Conservation (phyloP, 2,113 vertebrate species). For the Bagarius yarrelli region DNA sequence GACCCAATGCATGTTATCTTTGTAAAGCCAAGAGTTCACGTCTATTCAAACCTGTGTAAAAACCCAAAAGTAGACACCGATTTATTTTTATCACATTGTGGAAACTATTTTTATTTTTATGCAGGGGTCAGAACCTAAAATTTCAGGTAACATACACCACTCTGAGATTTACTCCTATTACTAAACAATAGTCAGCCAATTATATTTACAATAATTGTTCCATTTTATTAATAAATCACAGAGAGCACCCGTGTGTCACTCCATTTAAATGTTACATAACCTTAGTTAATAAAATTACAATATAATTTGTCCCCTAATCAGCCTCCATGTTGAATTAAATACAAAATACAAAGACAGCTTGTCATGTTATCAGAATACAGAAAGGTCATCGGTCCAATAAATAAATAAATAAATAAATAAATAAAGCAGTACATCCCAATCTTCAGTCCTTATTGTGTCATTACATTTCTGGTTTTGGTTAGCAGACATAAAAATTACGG, state of each 20-base stretch:
- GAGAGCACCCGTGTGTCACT: background rate
- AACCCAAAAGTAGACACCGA: background rate
- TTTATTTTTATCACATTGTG: background rate
- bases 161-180: background rate
- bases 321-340: background rate
- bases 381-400: background rate
- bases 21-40: background rate
- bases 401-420: too few relatives aligned
- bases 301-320: background rate
- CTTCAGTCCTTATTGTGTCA: background rate
- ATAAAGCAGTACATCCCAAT: too few relatives aligned
- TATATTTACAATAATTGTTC: background rate
- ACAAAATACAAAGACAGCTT: background rate
- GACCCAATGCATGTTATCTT: background rate
- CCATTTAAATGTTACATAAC: background rate
- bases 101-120: too few relatives aligned
- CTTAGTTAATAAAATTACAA: too few relatives aligned
- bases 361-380: background rate
- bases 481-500: too few relatives aligned
- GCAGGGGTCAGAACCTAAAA: too few relatives aligned
- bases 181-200: background rate
- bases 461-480: background rate
- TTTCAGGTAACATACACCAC: background rate
- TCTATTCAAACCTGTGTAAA: background rate
- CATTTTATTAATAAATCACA: background rate